These are phyloP conservation scores for Andrena flavipes DNA, from an alignment of 2,888 invertebrate species.

Conservation along the genomic window DNA sequence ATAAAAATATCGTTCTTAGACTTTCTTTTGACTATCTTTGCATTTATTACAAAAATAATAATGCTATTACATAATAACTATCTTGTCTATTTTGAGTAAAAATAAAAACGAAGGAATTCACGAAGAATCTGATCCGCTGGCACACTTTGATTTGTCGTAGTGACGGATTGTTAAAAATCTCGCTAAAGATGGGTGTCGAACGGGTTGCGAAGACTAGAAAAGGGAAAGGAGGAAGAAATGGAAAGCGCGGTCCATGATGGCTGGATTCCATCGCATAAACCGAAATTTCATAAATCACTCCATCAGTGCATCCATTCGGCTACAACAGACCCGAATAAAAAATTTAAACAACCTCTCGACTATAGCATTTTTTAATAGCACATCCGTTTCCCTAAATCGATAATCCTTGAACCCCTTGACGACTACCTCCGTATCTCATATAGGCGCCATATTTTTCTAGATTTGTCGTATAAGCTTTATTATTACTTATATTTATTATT, in stretches of 20 bases:
- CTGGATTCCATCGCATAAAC: slow-evolving; percentile 75
- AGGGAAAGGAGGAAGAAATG: slow-evolving; percentile 63
- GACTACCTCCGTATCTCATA: too few relatives aligned
- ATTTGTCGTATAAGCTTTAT: too few relatives aligned
- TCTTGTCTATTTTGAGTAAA: too few relatives aligned
- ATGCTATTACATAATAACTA: too few relatives aligned
- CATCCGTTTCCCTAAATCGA: background rate
- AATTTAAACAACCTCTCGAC: background rate
- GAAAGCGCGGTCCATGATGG: slow-evolving; percentile 47
- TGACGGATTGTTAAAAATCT: slow-evolving; percentile 7
- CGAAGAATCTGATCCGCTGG: slow-evolving; percentile 18
- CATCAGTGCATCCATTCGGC: slow-evolving; percentile 39
- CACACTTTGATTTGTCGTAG: background rate
- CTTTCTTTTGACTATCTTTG: too few relatives aligned
- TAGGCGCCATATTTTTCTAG: too few relatives aligned
- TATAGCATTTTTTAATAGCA: background rate
- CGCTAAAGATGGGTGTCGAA: slow-evolving; percentile 14
- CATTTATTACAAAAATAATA: too few relatives aligned
- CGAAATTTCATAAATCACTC: slow-evolving; percentile 78
- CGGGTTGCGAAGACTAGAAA: slow-evolving; percentile 16
- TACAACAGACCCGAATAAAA: background rate
- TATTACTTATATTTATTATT: too few relatives aligned
- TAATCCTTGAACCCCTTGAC: too few relatives aligned
- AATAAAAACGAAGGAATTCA: slow-evolving; percentile 6
- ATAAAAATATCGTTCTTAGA: too few relatives aligned